Evolutionary conservation across 2,888 invertebrate genomes (phyloP).

Genomic region (Galerucella nymphaeae): DNA sequence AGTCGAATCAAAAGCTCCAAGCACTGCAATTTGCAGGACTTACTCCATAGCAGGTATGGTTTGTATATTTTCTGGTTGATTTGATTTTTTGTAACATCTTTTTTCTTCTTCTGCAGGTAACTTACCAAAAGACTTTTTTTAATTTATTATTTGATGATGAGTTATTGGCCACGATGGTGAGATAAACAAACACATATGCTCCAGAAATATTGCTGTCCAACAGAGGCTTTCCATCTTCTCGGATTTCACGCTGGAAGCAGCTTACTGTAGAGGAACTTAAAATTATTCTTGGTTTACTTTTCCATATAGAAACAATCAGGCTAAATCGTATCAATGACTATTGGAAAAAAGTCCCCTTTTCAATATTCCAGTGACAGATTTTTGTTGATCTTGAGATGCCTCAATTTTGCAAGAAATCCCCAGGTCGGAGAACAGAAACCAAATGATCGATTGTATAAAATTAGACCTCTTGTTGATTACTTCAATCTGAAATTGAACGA

Average conservation of each 20-base stretch:
- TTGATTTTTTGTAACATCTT: no score
- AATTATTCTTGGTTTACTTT: slow-evolving; percentile 17
- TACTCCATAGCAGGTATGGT: no score
- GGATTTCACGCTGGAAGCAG: slow-evolving; percentile 19
- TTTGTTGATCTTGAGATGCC: slow-evolving; percentile 31
- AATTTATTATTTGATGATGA: slow-evolving; percentile 15
- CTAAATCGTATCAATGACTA: slow-evolving; percentile 14
- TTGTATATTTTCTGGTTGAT: no score
- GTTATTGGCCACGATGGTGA: slow-evolving; percentile 8
- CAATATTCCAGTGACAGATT: slow-evolving; percentile 21
- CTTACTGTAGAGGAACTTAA: slow-evolving; percentile 20
- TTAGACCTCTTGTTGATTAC: slow-evolving; percentile 55
- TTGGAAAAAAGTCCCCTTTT: slow-evolving; percentile 6
- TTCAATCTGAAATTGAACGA: slow-evolving; percentile 49
- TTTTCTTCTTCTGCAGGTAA: neutral
- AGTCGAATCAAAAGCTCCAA: no score
- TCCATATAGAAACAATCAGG: neutral
- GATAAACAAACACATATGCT: slow-evolving; percentile 22
- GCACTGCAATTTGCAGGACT: no score
- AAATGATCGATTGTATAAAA: slow-evolving; percentile 47
- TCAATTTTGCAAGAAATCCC: slow-evolving; percentile 23
- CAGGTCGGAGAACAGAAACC: slow-evolving; percentile 13
- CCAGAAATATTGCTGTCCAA: slow-evolving; percentile 6
- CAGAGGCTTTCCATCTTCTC: slow-evolving; percentile 3
- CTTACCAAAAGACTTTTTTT: slow-evolving; percentile 11